Conservation (phyloP, 2,888 invertebrate species). For the Philonicus albiceps region DNA sequence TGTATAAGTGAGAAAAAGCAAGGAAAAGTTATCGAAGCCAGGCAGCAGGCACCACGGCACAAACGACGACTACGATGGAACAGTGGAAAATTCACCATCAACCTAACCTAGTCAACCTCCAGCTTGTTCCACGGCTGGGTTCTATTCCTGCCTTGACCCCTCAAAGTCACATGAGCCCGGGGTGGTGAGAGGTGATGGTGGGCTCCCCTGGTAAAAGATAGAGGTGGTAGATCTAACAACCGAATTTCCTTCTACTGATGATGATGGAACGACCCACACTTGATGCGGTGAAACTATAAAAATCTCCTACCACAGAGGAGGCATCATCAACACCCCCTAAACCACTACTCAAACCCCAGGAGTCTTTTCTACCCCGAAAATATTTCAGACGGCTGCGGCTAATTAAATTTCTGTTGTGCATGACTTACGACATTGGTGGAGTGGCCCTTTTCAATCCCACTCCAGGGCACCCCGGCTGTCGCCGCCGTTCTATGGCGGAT, state of each 20-base stretch:
- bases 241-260: background rate
- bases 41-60: background rate
- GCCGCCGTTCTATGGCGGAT: background rate
- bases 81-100: background rate
- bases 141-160: conserved; percentile 42
- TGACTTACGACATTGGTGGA: background rate
- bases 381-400: background rate
- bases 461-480: background rate
- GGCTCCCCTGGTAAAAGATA: background rate
- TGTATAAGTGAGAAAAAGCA: background rate
- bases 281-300: background rate
- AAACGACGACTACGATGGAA: background rate
- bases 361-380: background rate
- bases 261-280: background rate
- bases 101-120: conserved; percentile 38
- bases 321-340: background rate
- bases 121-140: background rate
- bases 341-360: background rate
- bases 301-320: background rate
- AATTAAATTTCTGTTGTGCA: conserved; percentile 27
- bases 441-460: background rate
- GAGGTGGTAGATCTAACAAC: background rate
- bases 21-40: background rate
- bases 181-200: background rate
- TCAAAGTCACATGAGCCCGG: conserved; percentile 35